These are phyloP conservation scores for Bettongia penicillata DNA, from an alignment of 2,113 vertebrate species.

Conservation along the genomic window DNA sequence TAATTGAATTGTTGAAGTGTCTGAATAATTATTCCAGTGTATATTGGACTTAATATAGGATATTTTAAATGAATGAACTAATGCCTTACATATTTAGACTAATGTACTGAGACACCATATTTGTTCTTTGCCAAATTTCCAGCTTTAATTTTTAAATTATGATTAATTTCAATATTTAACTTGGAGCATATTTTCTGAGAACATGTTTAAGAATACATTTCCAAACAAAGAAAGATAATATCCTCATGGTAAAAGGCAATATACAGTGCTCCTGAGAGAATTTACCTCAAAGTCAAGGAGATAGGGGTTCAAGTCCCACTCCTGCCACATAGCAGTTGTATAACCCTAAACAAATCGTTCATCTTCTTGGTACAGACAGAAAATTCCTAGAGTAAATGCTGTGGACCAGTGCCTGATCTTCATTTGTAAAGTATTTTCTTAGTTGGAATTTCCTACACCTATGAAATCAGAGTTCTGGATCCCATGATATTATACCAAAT, in stretches of 20 bases:
- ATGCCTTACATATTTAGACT: not conserved
- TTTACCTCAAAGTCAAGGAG: not conserved
- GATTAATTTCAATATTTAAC: conserved; percentile 28
- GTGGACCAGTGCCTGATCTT: not conserved
- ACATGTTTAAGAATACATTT: conserved; percentile 5
- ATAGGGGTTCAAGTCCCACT: not conserved
- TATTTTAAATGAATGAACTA: not conserved
- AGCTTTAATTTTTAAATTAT: conserved; percentile 12
- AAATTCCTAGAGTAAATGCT: not conserved
- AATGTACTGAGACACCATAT: not conserved
- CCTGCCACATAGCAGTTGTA: not conserved
- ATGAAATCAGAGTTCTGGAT: not conserved
- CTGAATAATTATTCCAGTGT: conserved; percentile 9
- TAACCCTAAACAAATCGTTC: not conserved
- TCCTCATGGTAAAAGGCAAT: not conserved
- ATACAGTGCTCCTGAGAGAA: not conserved
- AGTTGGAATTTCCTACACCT: not conserved
- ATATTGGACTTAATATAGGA: not conserved
- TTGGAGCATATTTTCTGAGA: conserved; percentile 1
- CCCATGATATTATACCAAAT: not conserved
- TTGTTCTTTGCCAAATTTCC: not conserved
- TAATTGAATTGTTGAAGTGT: conserved; percentile 28
- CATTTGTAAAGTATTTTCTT: not conserved
- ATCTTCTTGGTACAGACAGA: not conserved
- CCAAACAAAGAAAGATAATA: not conserved